Conservation (phyloP, 2,797 vertebrate genomes). For the Falco novaeseelandiae region DNA sequence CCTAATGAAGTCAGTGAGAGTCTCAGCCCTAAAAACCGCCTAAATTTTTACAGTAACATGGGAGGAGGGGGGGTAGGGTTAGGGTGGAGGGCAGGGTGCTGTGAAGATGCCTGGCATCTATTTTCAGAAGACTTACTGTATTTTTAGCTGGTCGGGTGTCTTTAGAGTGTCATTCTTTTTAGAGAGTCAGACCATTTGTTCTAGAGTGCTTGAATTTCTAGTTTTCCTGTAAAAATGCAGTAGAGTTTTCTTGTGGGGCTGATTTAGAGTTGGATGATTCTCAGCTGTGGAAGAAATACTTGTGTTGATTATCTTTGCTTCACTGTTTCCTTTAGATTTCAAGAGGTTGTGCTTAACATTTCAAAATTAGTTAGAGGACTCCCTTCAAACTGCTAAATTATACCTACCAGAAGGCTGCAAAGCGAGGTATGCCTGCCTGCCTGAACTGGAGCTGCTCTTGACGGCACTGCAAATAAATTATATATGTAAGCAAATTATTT, state of each 20-base stretch:
- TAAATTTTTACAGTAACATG: neutral
- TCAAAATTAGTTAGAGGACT: constrained; percentile 25
- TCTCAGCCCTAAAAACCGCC: neutral
- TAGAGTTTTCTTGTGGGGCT: neutral
- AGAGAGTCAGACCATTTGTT: neutral
- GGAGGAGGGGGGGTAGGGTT: neutral
- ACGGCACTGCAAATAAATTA: constrained; percentile 6
- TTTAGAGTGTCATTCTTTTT: constrained; percentile 28
- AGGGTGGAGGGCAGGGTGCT: neutral
- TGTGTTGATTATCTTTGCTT: neutral
- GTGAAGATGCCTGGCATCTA: constrained; percentile 10
- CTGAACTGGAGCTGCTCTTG: neutral
- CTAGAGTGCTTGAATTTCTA: neutral
- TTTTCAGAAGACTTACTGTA: constrained; percentile 11
- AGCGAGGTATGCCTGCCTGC: neutral
- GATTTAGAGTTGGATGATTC: neutral
- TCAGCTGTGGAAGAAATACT: constrained; percentile 11
- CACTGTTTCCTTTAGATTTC: constrained; percentile 16
- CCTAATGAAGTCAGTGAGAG: constrained; percentile 16
- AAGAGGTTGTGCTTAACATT: constrained; percentile 35
- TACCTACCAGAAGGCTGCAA: neutral
- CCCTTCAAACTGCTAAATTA: neutral
- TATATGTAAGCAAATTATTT: constrained; percentile 6
- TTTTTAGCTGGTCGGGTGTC: constrained; percentile 50
- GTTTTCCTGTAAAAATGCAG: neutral